These are phyloP conservation scores for Samia ricini DNA, from an alignment of 1,140 invertebrate species.

Conservation along the genomic window DNA sequence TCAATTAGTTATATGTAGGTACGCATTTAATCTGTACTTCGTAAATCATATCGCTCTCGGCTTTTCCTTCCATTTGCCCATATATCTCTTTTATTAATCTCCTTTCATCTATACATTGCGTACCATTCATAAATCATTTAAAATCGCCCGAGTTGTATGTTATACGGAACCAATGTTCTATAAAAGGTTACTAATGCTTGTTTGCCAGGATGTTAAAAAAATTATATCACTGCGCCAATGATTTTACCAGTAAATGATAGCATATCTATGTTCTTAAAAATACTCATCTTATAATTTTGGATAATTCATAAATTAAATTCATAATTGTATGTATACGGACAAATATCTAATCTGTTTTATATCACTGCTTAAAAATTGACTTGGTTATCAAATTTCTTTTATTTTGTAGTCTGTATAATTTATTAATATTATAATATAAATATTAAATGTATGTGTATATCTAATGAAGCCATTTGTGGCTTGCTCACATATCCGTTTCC, in stretches of 20 bases:
- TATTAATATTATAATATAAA: neutral
- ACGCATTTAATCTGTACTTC: constrained; percentile 1
- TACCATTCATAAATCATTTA: constrained; percentile 8
- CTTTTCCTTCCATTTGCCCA: constrained; percentile 1
- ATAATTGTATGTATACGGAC: too few relatives aligned
- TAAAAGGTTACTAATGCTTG: constrained; percentile 9
- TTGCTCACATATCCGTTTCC: constrained; percentile 68
- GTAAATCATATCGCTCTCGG: constrained; percentile 1
- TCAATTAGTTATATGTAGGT: neutral
- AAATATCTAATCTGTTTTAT: too few relatives aligned
- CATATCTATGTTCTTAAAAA: too few relatives aligned
- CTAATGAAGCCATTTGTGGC: constrained; percentile 61
- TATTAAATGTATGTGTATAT: neutral
- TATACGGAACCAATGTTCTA: constrained; percentile 15
- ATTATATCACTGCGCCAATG: too few relatives aligned
- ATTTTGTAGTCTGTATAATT: too few relatives aligned
- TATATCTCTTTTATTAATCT: constrained; percentile 1
- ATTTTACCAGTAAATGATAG: too few relatives aligned
- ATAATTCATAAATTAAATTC: too few relatives aligned
- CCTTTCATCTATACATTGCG: constrained; percentile 1
- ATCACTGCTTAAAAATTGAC: too few relatives aligned
- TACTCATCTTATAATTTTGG: too few relatives aligned
- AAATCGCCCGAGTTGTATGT: constrained; percentile 10
- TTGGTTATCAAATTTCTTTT: too few relatives aligned
- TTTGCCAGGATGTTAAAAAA: too few relatives aligned